phyloP scores from a whole-genome alignment of 2,888 invertebrate genomes.

The Microctonus aethiopoides region DNA sequence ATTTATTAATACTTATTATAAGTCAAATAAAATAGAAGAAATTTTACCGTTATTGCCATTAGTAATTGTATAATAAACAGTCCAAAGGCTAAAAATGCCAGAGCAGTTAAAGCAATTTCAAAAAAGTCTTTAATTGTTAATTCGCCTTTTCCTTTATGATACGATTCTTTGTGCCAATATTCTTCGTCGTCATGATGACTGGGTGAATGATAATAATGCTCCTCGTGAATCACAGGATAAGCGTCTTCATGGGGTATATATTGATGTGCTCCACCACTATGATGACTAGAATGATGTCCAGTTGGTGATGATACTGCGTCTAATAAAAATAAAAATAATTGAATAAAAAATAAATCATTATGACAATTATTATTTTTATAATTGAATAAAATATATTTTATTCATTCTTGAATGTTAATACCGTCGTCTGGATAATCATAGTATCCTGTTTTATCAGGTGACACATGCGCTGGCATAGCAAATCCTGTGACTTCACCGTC shows the following conservation, averaged over 20 bases:
- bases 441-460: constrained; percentile 54
- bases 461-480: constrained; percentile 62
- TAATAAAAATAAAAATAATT: constrained; percentile 43
- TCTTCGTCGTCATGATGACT: constrained; percentile 52
- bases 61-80: constrained; percentile 83
- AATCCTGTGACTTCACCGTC: constrained; percentile 74
- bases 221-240: constrained; percentile 57
- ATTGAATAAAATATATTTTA: constrained; percentile 10
- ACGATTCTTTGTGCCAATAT: constrained; percentile 51
- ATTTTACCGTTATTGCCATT: constrained; percentile 78
- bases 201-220: constrained; percentile 51
- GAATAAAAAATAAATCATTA: neutral
- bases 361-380: too few species aligned
- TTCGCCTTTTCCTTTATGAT: constrained; percentile 69
- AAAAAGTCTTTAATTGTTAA: constrained; percentile 79
- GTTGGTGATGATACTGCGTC: constrained; percentile 52
- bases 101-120: constrained; percentile 83
- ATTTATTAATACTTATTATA: neutral
- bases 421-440: constrained; percentile 46
- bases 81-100: constrained; percentile 84
- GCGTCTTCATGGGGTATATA: constrained; percentile 40
- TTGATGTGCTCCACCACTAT: constrained; percentile 44
- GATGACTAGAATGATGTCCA: constrained; percentile 50
- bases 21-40: neutral
- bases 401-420: constrained; percentile 8